Evolutionary conservation across 2,888 invertebrate genomes (phyloP).

Genomic region (Clanis bilineata): DNA sequence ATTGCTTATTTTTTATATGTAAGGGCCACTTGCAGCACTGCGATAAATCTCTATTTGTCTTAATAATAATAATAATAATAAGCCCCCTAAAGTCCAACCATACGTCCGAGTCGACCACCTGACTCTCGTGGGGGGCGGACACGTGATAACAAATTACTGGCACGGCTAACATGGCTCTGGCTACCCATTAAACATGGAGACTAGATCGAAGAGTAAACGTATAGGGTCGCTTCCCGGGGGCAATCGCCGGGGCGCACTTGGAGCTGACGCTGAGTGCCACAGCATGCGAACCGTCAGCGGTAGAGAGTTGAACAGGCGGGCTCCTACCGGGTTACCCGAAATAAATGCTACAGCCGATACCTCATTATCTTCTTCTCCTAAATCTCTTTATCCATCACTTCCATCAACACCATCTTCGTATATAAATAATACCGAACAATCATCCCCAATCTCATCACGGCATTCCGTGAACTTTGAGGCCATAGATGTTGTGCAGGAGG

Average conservation of each 20-base stretch:
- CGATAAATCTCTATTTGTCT: too few relatives aligned
- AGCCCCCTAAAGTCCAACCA: not conserved
- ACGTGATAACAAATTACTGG: too few relatives aligned
- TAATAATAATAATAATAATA: too few relatives aligned
- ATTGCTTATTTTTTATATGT: too few relatives aligned
- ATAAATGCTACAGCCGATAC: not conserved
- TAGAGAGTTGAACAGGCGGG: not conserved
- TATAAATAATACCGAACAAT: not conserved
- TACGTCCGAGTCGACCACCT: too few relatives aligned
- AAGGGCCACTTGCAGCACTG: too few relatives aligned
- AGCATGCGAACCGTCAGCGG: not conserved
- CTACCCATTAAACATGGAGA: not conserved
- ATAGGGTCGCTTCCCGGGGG: constrained; percentile 2
- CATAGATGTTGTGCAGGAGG: not conserved
- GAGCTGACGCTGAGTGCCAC: not conserved
- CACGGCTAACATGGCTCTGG: not conserved
- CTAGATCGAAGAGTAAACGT: not conserved
- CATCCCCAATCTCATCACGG: too few relatives aligned
- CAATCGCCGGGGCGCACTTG: too few relatives aligned
- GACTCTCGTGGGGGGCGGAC: too few relatives aligned
- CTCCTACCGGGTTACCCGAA: too few relatives aligned
- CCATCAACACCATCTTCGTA: not conserved
- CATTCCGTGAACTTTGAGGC: not conserved
- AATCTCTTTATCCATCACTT: not conserved
- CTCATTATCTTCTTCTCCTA: not conserved